These are phyloP conservation scores for Heterodera schachtii DNA, from an alignment of 1,140 invertebrate species.

Conservation along the genomic window DNA sequence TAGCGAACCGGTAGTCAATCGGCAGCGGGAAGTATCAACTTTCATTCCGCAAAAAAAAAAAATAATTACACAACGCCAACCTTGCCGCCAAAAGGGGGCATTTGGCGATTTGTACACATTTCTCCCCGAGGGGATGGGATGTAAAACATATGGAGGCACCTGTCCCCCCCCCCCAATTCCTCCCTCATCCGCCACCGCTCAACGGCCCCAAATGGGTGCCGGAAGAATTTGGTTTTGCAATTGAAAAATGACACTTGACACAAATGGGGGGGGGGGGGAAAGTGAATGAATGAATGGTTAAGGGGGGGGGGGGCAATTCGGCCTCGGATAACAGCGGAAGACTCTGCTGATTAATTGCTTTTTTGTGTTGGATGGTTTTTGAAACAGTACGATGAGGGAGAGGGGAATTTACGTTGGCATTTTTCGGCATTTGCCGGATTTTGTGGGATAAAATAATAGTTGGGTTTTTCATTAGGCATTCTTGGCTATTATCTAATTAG, in stretches of 20 bases:
- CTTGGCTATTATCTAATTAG: no score
- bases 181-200: neutral
- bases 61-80: neutral
- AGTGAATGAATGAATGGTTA: neutral
- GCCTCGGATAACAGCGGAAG: neutral
- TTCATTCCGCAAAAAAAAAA: neutral
- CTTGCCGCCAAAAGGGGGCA: neutral
- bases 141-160: neutral
- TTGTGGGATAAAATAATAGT: no score
- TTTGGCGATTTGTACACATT: neutral
- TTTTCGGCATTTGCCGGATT: no score
- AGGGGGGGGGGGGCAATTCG: neutral
- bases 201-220: neutral
- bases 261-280: neutral
- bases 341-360: neutral
- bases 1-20: no score
- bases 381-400: no score
- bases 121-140: neutral
- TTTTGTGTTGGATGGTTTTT: neutral
- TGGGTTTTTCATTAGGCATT: no score
- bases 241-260: constrained; percentile 6
- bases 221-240: constrained; percentile 2
- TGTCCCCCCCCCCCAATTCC: neutral
- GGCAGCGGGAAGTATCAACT: neutral
- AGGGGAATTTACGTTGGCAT: no score